Conservation (phyloP, 2,113 vertebrate genomes). For the Alectura lathami region DNA sequence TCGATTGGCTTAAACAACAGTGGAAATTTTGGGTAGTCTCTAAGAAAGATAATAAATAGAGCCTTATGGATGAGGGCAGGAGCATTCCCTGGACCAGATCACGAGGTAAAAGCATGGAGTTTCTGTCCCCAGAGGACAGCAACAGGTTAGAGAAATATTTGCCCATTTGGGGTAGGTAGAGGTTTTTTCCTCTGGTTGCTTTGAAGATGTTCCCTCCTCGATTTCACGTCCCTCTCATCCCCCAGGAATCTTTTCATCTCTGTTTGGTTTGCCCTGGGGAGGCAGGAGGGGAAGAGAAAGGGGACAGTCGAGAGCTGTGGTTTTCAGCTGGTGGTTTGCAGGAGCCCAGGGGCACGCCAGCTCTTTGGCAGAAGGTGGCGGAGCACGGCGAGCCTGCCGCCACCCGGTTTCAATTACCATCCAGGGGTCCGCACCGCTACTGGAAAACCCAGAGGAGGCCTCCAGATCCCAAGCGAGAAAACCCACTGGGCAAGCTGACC, state of each 20-base stretch:
- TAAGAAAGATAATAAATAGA: constrained; percentile 45
- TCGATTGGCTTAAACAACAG: constrained; percentile 9
- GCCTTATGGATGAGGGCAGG: background rate
- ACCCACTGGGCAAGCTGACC: background rate
- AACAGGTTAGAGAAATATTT: constrained; percentile 65
- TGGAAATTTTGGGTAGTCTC: constrained; percentile 15
- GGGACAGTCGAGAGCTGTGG: background rate
- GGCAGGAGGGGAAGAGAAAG: constrained; percentile 48
- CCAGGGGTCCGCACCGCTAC: background rate
- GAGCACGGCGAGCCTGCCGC: background rate
- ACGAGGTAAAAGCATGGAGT: background rate
- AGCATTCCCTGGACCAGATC: background rate
- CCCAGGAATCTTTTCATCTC: constrained; percentile 59
- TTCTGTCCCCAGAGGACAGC: background rate
- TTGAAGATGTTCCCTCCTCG: constrained; percentile 33
- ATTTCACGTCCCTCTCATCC: background rate
- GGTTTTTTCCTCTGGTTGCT: constrained; percentile 18
- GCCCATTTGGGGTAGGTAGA: constrained; percentile 42
- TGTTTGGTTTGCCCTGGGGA: constrained; percentile 45
- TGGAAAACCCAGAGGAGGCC: background rate
- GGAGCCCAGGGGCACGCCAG: background rate
- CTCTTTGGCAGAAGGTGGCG: constrained; percentile 17
- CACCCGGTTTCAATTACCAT: constrained; percentile 1
- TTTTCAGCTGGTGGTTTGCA: background rate
- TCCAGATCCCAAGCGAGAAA: background rate